Evolutionary conservation across 2,888 invertebrate species (phyloP), one percentile per base, ranked within the genome.

Genomic region (Poecilobothrus nobilitatus): DNA sequence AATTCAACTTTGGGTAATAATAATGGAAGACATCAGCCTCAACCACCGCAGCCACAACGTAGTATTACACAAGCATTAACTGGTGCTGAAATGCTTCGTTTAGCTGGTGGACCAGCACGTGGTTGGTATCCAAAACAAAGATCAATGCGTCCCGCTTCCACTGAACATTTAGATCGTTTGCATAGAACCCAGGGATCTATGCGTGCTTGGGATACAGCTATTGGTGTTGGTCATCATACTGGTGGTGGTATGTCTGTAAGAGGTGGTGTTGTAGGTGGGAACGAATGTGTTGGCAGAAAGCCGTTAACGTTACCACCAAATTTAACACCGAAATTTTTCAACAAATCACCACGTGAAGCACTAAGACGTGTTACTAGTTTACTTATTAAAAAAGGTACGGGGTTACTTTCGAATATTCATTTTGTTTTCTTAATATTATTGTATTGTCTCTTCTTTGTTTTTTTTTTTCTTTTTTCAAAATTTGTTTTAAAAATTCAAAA

Each of bases 291-390:
- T 74, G 83, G 77, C 20, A 85, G 92, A 77, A 93, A 93, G 78
- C 93, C 93, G 7, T 85, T 92, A 73, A 93, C 93, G n/a, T 84
- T 93, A 77, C 93, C 93, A 68, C 93, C 93, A 70, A 93, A 93
- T 84, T 84, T 93, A 78, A 92, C 92, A 73, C 93, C 93, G 76
- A 92, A 92, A 83, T 93, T 93, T 86, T 91, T 93, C 85, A 91
- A 93, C 80, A 90, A 91, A 83, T 92, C 92, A 73, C 92, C 92
- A 66, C 86, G 92, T 77, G 93, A 93, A 82, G 93, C 93, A 71
- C 85, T 93, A 74, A 86, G 93, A 78, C 88, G 93, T 81, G 93
- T 93, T 78, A 93, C 93, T 80, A 93, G 93, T 86, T 88, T 93
- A 82, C 87, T 93, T 81, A 93, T 93, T 83, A 86, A 91, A 81